These are phyloP conservation scores for Ochropacha duplaris DNA, from an alignment of 2,888 invertebrate genomes.

Conservation along the genomic window DNA sequence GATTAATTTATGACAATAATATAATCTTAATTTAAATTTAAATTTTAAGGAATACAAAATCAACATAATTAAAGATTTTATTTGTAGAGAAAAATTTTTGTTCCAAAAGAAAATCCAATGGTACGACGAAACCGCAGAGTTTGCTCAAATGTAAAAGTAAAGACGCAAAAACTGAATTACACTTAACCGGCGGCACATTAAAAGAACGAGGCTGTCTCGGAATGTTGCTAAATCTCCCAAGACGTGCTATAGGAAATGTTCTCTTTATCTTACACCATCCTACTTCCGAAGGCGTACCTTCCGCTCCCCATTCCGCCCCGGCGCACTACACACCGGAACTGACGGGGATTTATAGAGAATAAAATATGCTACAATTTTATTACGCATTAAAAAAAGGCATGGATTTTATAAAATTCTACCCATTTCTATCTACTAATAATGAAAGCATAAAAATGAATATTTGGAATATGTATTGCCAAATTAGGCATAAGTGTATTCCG, in stretches of 20 bases:
- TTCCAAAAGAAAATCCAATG: background rate
- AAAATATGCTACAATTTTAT: conserved; percentile 51
- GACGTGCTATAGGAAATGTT: conserved; percentile 80
- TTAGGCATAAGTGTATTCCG: too few relatives aligned
- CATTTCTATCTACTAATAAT: too few relatives aligned
- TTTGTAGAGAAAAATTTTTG: too few relatives aligned
- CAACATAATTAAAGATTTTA: too few relatives aligned
- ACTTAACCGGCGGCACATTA: conserved; percentile 45
- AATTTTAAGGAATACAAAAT: too few relatives aligned
- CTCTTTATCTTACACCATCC: conserved; percentile 82
- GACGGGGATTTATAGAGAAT: conserved; percentile 70
- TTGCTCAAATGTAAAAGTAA: conserved; percentile 14
- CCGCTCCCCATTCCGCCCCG: conserved; percentile 67
- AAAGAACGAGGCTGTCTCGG: conserved; percentile 56
- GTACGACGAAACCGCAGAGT: background rate
- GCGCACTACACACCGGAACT: conserved; percentile 69
- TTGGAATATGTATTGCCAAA: too few relatives aligned
- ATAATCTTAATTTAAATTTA: too few relatives aligned
- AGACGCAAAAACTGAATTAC: conserved; percentile 45
- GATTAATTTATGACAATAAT: too few relatives aligned
- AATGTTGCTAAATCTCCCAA: conserved; percentile 77
- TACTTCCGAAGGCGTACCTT: conserved; percentile 74
- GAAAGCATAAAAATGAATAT: too few relatives aligned
- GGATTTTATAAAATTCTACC: background rate
- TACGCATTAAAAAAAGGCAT: conserved; percentile 23